A percentile compares a stretch with the other conserved stretches of the same genome.
Evolutionary conservation across 2,113 vertebrate species (phyloP).

Genomic region (Gallinago paraguaiae): DNA sequence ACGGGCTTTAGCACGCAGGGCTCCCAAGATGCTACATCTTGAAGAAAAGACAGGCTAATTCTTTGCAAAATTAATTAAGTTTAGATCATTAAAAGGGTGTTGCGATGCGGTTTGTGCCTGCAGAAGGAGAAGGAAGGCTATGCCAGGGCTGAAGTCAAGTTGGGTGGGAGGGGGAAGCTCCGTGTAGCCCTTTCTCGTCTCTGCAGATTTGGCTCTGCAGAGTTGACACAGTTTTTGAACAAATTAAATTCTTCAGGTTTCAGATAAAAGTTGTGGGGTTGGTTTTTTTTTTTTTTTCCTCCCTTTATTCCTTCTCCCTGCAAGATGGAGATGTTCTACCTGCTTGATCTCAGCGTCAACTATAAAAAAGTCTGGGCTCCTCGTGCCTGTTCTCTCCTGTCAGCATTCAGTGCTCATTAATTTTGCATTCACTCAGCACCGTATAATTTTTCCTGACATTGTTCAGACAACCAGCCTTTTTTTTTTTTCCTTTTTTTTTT

Average conservation of each 20-base stretch:
- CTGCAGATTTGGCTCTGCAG: background rate
- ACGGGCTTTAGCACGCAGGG: background rate
- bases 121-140: background rate
- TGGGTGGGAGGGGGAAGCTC: background rate
- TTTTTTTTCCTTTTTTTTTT: too few species aligned
- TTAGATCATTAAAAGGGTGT: background rate
- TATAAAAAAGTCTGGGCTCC: background rate
- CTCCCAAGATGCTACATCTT: background rate
- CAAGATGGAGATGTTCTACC: conserved; percentile 3
- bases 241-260: background rate
- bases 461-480: conserved; percentile 27
- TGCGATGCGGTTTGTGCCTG: background rate
- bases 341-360: background rate
- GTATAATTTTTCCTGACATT: conserved; percentile 29
- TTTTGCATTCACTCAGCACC: conserved; percentile 23
- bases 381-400: background rate
- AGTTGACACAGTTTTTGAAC: background rate
- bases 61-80: background rate
- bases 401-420: background rate
- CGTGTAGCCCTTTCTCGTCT: background rate
- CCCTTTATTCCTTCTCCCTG: background rate
- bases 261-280: background rate
- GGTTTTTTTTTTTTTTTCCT: background rate
- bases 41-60: background rate
- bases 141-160: background rate